phyloP scores from a whole-genome alignment of 2,888 invertebrate species.

The Monochamus alternatus region DNA sequence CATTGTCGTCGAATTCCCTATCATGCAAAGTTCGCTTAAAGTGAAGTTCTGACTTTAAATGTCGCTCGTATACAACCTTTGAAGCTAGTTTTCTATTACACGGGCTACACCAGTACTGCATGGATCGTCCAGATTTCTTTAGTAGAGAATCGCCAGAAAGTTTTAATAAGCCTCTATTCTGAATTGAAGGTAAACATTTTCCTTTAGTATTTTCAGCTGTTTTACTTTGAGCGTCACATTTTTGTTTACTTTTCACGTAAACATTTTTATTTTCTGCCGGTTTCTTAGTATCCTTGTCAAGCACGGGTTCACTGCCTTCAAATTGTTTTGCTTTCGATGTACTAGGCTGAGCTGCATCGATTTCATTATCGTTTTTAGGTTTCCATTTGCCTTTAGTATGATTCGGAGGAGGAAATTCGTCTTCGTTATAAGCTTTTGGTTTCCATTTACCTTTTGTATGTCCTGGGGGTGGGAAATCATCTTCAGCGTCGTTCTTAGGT shows the following conservation, averaged over 20 bases:
- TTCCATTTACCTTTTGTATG: slow-evolving; percentile 89
- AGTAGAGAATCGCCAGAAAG: slow-evolving; percentile 63
- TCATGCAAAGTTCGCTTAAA: slow-evolving; percentile 78
- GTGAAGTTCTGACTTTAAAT: slow-evolving; percentile 84
- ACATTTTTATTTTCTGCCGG: slow-evolving; percentile 14
- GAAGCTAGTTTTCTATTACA: slow-evolving; percentile 85
- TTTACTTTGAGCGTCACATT: slow-evolving; percentile 67
- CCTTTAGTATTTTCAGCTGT: slow-evolving; percentile 74
- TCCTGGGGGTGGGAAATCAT: slow-evolving; percentile 72
- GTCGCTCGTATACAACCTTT: slow-evolving; percentile 83
- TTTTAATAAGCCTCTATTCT: slow-evolving; percentile 44
- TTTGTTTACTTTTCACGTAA: slow-evolving; percentile 17
- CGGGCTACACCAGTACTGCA: slow-evolving; percentile 86
- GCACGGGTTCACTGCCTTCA: not conserved
- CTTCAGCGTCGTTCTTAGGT: slow-evolving; percentile 37
- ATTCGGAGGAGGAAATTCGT: slow-evolving; percentile 42
- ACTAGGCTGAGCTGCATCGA: not conserved
- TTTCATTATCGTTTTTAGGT: slow-evolving; percentile 38
- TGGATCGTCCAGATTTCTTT: slow-evolving; percentile 68
- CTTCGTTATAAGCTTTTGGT: slow-evolving; percentile 65
- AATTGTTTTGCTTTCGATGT: slow-evolving; percentile 4
- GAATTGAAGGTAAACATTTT: slow-evolving; percentile 81
- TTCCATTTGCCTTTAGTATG: slow-evolving; percentile 43
- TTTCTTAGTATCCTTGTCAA: slow-evolving; percentile 10
- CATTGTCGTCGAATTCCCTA: slow-evolving; percentile 76